Conservation (phyloP, 2,888 invertebrate species). For the Ctena decussata region DNA sequence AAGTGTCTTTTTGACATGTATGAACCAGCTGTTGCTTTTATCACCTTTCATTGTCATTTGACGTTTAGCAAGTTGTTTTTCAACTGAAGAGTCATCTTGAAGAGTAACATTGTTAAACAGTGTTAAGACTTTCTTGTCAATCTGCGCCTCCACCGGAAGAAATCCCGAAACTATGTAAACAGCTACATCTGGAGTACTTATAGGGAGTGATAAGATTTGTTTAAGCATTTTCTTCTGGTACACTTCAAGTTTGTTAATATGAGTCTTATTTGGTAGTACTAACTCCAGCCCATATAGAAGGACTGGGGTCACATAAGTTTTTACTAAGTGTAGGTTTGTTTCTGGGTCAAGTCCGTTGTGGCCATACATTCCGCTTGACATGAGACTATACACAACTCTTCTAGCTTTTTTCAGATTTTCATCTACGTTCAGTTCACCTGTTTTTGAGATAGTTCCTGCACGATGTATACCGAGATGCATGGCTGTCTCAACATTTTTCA, state of each 20-base stretch:
- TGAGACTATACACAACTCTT: background rate
- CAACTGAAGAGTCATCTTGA: no score
- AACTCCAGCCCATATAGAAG: no score
- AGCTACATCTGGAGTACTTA: background rate
- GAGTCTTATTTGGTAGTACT: no score
- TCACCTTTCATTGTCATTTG: background rate
- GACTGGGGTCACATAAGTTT: background rate
- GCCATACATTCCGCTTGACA: background rate
- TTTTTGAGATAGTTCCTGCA: background rate
- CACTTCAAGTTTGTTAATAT: background rate
- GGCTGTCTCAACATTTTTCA: background rate
- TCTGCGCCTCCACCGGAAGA: background rate
- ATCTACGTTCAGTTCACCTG: background rate
- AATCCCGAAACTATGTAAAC: background rate
- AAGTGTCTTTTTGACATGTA: background rate
- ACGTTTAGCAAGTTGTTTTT: no score
- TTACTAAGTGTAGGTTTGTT: no score
- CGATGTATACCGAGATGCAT: background rate
- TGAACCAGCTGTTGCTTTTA: background rate
- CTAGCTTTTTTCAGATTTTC: background rate
- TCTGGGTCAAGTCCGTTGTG: no score
- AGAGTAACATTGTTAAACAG: background rate
- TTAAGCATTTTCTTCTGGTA: background rate
- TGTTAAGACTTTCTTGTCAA: background rate
- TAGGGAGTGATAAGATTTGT: background rate